phyloP scores from a whole-genome alignment of 2,113 vertebrate species.

The Siniperca chuatsi region DNA sequence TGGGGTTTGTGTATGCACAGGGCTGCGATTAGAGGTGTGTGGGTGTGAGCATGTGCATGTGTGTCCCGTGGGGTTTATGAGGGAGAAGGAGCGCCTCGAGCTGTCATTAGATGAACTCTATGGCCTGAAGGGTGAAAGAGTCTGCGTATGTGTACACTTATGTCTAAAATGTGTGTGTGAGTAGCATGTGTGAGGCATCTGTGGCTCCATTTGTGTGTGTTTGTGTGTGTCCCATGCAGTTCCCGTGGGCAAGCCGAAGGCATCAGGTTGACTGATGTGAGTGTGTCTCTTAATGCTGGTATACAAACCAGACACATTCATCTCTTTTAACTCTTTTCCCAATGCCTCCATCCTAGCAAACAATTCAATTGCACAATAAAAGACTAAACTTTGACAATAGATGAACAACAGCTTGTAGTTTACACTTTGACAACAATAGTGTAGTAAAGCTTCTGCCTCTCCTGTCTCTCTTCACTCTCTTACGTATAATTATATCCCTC shows the following conservation, averaged over 20 bases:
- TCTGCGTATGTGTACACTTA: conserved; percentile 26
- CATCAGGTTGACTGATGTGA: conserved; percentile 53
- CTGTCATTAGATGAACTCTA: conserved; percentile 74
- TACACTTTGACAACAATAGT: conserved; percentile 46
- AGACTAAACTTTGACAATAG: conserved; percentile 32
- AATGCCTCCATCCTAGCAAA: conserved; percentile 22
- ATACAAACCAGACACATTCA: conserved; percentile 55
- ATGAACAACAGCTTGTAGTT: conserved; percentile 31
- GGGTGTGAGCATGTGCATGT: conserved; percentile 47
- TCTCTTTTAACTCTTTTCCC: conserved; percentile 30
- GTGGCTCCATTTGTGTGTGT: conserved; percentile 41
- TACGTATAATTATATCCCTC: conserved; percentile 66
- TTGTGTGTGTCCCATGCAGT: conserved; percentile 54
- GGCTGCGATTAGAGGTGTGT: conserved; percentile 74
- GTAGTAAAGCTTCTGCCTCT: conserved; percentile 41
- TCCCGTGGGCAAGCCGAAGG: conserved; percentile 41
- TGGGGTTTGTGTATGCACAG: conserved; percentile 72
- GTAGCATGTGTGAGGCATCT: conserved; percentile 56
- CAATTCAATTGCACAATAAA: conserved; percentile 46
- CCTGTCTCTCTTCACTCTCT: conserved; percentile 21
- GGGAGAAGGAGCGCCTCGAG: conserved; percentile 45
- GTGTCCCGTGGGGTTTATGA: conserved; percentile 63
- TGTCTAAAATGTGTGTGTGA: conserved; percentile 16
- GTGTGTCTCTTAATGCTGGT: conserved; percentile 31
- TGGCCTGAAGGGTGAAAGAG: conserved; percentile 47